These are phyloP conservation scores for Thecophora atra DNA, from an alignment of 2,888 invertebrate genomes.

Conservation along the genomic window DNA sequence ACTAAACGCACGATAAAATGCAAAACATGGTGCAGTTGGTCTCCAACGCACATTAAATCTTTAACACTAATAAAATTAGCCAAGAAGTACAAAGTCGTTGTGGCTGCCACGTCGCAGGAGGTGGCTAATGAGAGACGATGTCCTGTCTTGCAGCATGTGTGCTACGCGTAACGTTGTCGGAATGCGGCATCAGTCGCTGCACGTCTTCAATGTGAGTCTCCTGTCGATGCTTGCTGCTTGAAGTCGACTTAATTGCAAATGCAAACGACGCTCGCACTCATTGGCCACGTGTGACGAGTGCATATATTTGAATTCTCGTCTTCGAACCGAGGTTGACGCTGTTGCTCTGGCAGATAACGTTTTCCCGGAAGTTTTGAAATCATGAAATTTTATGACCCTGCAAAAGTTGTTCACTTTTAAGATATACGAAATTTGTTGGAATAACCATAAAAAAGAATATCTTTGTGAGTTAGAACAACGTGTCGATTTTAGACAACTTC, in stretches of 20 bases:
- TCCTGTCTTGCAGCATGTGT: conserved; percentile 8
- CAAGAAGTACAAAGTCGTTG: conserved; percentile 24
- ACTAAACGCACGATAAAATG: not conserved
- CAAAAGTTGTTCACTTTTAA: not conserved
- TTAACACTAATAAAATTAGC: conserved; percentile 5
- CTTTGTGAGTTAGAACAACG: no score
- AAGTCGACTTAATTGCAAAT: conserved; percentile 30
- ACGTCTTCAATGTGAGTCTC: conserved; percentile 29
- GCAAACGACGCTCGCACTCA: conserved; percentile 26
- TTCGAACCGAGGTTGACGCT: not conserved
- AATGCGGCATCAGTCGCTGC: not conserved
- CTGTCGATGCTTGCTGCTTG: conserved; percentile 29
- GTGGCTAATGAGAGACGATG: conserved; percentile 6
- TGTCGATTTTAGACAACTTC: no score
- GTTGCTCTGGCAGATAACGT: not conserved
- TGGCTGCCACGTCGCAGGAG: conserved; percentile 12
- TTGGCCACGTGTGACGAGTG: conserved; percentile 4
- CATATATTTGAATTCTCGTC: not conserved
- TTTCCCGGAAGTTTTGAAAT: not conserved
- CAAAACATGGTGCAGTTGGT: conserved; percentile 22
- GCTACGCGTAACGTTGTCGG: conserved; percentile 1
- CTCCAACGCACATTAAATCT: not conserved
- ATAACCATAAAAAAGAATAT: not conserved
- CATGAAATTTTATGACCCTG: not conserved
- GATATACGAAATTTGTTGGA: not conserved